Conservation (phyloP, 2,113 vertebrate species). For the Psilopsiagon aymara region DNA sequence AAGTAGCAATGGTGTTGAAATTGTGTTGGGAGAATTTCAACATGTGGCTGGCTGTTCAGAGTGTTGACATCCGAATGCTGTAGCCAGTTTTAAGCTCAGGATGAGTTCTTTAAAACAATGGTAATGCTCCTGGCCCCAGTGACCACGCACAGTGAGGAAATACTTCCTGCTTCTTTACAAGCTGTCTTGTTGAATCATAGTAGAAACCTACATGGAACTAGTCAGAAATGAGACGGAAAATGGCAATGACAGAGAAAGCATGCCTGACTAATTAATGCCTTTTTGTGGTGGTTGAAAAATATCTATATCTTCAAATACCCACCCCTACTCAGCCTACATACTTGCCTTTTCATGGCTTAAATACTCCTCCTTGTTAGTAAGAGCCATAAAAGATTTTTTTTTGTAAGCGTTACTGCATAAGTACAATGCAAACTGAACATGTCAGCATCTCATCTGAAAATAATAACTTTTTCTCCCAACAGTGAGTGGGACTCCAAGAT, state of each 20-base stretch:
- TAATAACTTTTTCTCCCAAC: background rate
- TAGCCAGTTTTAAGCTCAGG: background rate
- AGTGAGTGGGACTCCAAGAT: background rate
- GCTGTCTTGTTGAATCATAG: background rate
- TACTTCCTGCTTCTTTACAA: background rate
- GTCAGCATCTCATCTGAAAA: background rate
- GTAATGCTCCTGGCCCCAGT: background rate
- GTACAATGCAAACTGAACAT: background rate
- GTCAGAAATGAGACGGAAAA: conserved; percentile 7
- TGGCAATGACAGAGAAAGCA: background rate
- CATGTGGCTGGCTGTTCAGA: background rate
- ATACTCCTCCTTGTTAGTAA: background rate
- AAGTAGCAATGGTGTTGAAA: conserved; percentile 43
- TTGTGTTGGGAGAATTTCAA: conserved; percentile 29
- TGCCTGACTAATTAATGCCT: conserved; percentile 17
- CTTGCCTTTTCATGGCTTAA: background rate
- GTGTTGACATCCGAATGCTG: background rate
- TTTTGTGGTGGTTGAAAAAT: background rate
- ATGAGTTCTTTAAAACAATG: background rate
- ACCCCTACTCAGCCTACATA: background rate
- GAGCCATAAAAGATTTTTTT: background rate
- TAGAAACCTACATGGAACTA: background rate
- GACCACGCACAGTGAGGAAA: background rate
- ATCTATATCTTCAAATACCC: background rate
- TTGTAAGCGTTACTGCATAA: background rate